Evolutionary conservation across 35 echinoderm and acorn worm genomes (phyloP).

Genomic region (Apostichopus californicus): DNA sequence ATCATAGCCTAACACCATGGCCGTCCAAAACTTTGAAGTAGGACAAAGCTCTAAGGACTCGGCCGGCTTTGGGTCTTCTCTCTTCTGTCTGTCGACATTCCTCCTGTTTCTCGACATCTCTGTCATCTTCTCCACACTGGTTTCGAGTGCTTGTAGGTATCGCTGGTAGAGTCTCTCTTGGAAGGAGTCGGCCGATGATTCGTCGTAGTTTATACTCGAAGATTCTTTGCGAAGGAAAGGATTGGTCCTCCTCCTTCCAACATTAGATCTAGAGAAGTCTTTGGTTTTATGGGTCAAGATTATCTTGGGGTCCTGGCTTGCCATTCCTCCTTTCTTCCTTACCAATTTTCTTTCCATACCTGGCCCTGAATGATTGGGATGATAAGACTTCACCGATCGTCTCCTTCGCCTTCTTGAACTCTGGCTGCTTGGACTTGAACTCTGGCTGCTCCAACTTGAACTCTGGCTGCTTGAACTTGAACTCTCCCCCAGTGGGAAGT

Average conservation of each 20-base stretch:
- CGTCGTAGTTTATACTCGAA: neutral
- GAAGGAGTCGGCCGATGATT: neutral
- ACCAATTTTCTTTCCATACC: neutral
- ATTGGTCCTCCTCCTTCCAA: neutral
- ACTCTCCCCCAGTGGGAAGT: too few species aligned
- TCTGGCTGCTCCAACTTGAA: too few species aligned
- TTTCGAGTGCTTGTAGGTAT: neutral
- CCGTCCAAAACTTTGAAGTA: conserved; percentile 55
- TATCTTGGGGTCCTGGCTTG: neutral
- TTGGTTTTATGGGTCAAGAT: neutral
- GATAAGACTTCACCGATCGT: too few species aligned
- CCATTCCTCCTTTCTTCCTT: neutral
- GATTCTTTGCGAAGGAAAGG: neutral
- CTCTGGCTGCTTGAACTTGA: too few species aligned
- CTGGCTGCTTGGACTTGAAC: too few species aligned
- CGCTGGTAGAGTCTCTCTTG: neutral
- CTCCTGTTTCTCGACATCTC: neutral
- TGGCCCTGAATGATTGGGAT: neutral
- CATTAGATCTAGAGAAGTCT: too few species aligned
- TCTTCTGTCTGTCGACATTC: conserved; percentile 6
- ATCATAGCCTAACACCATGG: conserved; percentile 50
- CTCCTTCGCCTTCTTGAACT: too few species aligned
- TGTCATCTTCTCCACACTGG: neutral
- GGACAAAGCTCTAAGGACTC: conserved; percentile 31
- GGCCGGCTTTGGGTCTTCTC: conserved; percentile 14